A percentile compares a stretch with the other conserved stretches of the same genome.
Evolutionary conservation across 2,797 vertebrate species (phyloP).

Genomic region (Takifugu rubripes): DNA sequence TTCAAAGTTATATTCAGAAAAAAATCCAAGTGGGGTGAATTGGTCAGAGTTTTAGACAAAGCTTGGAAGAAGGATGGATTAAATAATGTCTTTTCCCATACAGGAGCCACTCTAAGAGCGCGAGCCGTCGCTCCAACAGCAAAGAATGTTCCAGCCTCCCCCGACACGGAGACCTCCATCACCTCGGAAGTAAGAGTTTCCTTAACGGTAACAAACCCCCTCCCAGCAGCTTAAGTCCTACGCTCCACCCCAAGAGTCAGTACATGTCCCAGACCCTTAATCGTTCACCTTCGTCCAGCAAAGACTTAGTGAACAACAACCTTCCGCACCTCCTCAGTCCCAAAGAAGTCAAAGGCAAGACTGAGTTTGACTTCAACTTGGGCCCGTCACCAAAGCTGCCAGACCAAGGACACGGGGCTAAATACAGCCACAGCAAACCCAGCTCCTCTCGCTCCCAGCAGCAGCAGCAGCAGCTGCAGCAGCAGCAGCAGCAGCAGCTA

Average conservation of each 20-base stretch:
- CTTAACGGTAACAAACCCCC: conserved; percentile 90
- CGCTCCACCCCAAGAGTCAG: conserved; percentile 86
- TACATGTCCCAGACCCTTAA: conserved; percentile 86
- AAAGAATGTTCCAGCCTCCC: conserved; percentile 93
- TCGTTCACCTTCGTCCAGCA: conserved; percentile 85
- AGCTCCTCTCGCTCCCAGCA: conserved; percentile 87
- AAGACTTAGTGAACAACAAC: conserved; percentile 93
- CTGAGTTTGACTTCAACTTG: conserved; percentile 92
- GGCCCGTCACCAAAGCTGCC: conserved; percentile 73
- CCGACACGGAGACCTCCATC: conserved; percentile 88
- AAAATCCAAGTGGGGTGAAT: too few species aligned
- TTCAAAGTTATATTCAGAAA: too few species aligned
- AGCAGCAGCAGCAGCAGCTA: conserved; percentile 76
- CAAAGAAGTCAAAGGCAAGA: conserved; percentile 90
- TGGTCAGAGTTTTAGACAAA: too few species aligned
- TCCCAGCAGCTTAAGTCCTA: conserved; percentile 87
- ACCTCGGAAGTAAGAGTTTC: conserved; percentile 86
- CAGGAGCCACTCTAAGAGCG: conserved; percentile 92
- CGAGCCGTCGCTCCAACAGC: conserved; percentile 89
- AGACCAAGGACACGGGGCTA: conserved; percentile 75
- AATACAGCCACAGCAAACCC: conserved; percentile 78
- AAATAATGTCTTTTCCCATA: conserved; percentile 39
- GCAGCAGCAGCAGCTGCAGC: conserved; percentile 80
- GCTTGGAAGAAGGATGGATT: neutral
- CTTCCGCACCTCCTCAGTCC: conserved; percentile 96